A percentile compares a stretch with the other conserved stretches of the same genome.
Evolutionary conservation across 2,113 vertebrate species (phyloP).

Genomic region (Rhynchomys soricoides): DNA sequence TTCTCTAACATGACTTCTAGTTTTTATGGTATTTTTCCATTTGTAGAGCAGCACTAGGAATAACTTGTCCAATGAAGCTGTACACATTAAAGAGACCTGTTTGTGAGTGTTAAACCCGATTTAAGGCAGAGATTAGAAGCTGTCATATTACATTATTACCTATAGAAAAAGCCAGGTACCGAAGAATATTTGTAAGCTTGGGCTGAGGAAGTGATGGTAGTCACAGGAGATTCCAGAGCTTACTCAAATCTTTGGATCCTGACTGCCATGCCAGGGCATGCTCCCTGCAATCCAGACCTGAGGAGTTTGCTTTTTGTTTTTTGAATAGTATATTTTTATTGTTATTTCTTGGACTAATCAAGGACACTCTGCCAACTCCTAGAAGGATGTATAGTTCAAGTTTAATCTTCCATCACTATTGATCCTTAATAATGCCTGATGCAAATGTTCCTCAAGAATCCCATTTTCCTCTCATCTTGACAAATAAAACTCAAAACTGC

Average conservation of each 20-base stretch:
- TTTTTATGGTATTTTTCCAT: background rate
- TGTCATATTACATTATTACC: background rate
- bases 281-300: background rate
- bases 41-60: background rate
- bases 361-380: background rate
- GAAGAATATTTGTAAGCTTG: background rate
- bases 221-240: background rate
- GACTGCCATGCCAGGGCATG: background rate
- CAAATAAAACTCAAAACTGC: background rate
- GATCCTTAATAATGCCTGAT: background rate
- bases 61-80: background rate
- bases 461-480: background rate
- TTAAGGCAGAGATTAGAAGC: background rate
- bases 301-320: background rate
- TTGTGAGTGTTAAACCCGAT: background rate
- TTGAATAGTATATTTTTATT: background rate
- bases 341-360: background rate
- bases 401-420: background rate
- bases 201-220: background rate
- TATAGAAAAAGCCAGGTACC: background rate
- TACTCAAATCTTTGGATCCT: background rate
- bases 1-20: background rate
- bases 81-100: background rate
- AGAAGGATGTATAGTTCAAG: background rate
- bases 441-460: rapidly evolving